Base-by-base conservation (phyloP, 2,113 vertebrate species). In the Salvelinus sp. region DNA sequence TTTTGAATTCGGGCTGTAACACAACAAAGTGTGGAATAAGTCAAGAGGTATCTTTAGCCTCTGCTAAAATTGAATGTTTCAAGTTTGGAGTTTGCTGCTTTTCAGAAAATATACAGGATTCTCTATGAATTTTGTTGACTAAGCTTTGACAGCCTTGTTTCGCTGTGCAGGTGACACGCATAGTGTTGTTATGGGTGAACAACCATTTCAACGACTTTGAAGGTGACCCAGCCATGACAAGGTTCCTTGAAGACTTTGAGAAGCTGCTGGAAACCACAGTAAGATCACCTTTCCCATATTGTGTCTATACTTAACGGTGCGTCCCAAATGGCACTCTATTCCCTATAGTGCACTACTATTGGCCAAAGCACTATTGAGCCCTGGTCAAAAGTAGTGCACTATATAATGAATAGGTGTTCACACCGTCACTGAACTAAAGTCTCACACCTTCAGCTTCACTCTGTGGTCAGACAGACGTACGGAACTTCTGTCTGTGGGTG, bases 171-270 rank as follows among this genome's bases (percentile, higher is more conserved):
- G 97, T 99, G 10, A 98, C 97, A 0, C 93, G 97, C 81, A 97
- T 98, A 70, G 96, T 99, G 54, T 90, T 98, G 57, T 89, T 99
- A 79, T 99, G 97, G 97, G 97, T 99, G 82, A 98, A 98, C 89
- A 99, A 99, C 89, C 97, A 99, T 85, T 99, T 99, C 84, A 99
- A 97, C 86, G 97, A 99, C 91, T 99, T 99, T 86, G 97, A 99
- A 92, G 96, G 96, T 20, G 95, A 98, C 88, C 93, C 93, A 22
- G 95, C 95, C 63, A 98, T 99, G 97, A 98, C 96, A 6, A 92
- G 84, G 65, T 98, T 99, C 91, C 88, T 99, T 80, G 97, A 99
- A 79, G 96, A 98, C 63, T 98, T 99, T 88, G 97, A 98, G 84
- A 98, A 93, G 88, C 91, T 93, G 78, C 94, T 99, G 76, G 97